Conservation (phyloP, 2,888 invertebrate species). For the Reticulitermes lucifugus region DNA sequence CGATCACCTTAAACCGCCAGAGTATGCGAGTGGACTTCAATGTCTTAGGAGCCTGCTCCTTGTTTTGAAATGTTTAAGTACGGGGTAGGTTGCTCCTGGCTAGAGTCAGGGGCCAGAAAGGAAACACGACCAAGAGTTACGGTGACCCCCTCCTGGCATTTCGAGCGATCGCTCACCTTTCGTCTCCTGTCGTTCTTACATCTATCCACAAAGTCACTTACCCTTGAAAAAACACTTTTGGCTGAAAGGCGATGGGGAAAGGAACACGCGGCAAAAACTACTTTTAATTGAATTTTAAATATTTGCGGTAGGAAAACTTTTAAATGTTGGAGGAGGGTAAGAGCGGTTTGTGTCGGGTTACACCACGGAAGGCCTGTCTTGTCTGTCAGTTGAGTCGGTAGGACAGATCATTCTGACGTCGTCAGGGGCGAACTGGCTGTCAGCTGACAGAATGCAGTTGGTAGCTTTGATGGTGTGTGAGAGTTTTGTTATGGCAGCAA, state of each 20-base stretch:
- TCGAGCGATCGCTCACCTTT: background rate
- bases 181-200: background rate
- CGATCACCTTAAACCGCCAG: too few relatives aligned
- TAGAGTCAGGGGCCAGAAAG: background rate
- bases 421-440: slow-evolving; percentile 1
- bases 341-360: slow-evolving; percentile 34
- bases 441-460: background rate
- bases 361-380: slow-evolving; percentile 20
- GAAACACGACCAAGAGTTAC: background rate
- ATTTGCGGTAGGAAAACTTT: slow-evolving; percentile 35
- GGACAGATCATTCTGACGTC: background rate
- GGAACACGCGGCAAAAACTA: slow-evolving; percentile 32
- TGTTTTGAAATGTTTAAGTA: background rate
- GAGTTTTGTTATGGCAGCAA: too few relatives aligned
- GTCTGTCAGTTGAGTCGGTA: background rate
- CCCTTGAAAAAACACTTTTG: slow-evolving; percentile 28
- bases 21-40: too few relatives aligned
- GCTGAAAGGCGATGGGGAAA: slow-evolving; percentile 21
- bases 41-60: background rate
- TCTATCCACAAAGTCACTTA: slow-evolving; percentile 29
- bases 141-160: background rate
- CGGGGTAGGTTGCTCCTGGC: background rate
- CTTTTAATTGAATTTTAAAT: slow-evolving; percentile 44
- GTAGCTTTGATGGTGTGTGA: too few relatives aligned
- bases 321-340: slow-evolving; percentile 7